Percentiles rank a stretch among this genome's conserved stretches.
Evolutionary conservation across 2,888 invertebrate species (phyloP).

Genomic region (Xanthostigma xanthostigma): DNA sequence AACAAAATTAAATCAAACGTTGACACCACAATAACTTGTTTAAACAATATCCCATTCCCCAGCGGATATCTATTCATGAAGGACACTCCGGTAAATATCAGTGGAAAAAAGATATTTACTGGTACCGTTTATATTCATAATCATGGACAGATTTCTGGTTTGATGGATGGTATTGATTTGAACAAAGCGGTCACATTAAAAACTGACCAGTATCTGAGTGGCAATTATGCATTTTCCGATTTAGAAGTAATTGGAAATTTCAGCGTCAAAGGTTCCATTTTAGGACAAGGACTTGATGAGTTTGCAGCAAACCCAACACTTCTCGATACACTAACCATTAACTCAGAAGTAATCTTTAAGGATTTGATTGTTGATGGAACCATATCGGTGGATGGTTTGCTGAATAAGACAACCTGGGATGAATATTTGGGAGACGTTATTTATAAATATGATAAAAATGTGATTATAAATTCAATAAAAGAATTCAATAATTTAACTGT

Average conservation of each 20-base stretch:
- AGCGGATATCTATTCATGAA: slow-evolving; percentile 11
- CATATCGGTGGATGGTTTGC: slow-evolving; percentile 27
- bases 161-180: slow-evolving; percentile 28
- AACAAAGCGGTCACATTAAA: slow-evolving; percentile 31
- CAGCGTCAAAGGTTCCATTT: slow-evolving; percentile 33
- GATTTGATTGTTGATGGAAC: slow-evolving; percentile 34
- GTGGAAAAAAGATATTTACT: slow-evolving; percentile 31
- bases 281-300: slow-evolving; percentile 27
- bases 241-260: slow-evolving; percentile 33
- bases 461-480: slow-evolving; percentile 31
- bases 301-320: slow-evolving; percentile 32
- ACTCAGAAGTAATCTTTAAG: slow-evolving; percentile 30
- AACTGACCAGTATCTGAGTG: slow-evolving; percentile 28
- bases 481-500: slow-evolving; percentile 28
- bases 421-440: slow-evolving; percentile 31
- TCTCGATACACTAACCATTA: slow-evolving; percentile 25
- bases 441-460: slow-evolving; percentile 19
- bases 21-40: background rate
- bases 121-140: slow-evolving; percentile 24
- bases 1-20: too few species aligned
- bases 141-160: slow-evolving; percentile 21
- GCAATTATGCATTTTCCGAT: slow-evolving; percentile 34
- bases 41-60: background rate
- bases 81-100: slow-evolving; percentile 15
- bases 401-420: slow-evolving; percentile 28